Conservation (phyloP, 37 sponge, comb jelly and placozoan species). For the Axinella damicornis region DNA sequence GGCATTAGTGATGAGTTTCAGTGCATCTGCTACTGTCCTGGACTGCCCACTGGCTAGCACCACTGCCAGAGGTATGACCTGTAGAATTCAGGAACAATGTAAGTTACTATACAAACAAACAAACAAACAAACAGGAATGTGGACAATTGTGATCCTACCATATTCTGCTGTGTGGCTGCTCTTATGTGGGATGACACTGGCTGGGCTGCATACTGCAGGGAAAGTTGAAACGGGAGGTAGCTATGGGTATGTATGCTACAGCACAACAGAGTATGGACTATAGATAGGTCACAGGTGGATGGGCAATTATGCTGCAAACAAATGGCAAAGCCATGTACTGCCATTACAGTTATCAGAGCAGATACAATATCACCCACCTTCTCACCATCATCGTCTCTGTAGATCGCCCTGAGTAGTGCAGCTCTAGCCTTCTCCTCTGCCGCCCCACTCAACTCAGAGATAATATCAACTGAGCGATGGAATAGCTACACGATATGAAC, state of each 20-base stretch:
- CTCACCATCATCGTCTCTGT: slow-evolving; percentile 32
- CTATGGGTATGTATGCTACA: too few relatives aligned
- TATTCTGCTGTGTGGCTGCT: slow-evolving; percentile 22
- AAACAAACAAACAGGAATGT: too few relatives aligned
- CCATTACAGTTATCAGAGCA: not conserved
- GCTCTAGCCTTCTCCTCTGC: slow-evolving; percentile 23
- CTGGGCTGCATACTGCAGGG: slow-evolving; percentile 7
- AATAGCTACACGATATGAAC: slow-evolving; percentile 31
- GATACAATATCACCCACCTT: not conserved
- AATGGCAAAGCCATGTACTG: too few relatives aligned
- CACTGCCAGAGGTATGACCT: slow-evolving; percentile 37
- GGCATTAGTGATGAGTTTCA: not conserved
- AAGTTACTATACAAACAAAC: not conserved
- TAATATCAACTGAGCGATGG: slow-evolving; percentile 52
- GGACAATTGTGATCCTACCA: slow-evolving; percentile 11
- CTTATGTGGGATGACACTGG: slow-evolving; percentile 48
- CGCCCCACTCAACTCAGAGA: slow-evolving; percentile 26
- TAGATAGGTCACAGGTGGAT: too few relatives aligned
- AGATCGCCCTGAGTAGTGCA: slow-evolving; percentile 60
- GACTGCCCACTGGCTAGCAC: slow-evolving; percentile 8
- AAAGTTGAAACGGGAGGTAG: too few relatives aligned
- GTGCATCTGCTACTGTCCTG: slow-evolving; percentile 17
- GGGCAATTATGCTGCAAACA: too few relatives aligned
- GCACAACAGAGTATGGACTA: too few relatives aligned
- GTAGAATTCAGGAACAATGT: not conserved